Conservation (phyloP, 2,113 vertebrate species). For the Sorex fumeus region DNA sequence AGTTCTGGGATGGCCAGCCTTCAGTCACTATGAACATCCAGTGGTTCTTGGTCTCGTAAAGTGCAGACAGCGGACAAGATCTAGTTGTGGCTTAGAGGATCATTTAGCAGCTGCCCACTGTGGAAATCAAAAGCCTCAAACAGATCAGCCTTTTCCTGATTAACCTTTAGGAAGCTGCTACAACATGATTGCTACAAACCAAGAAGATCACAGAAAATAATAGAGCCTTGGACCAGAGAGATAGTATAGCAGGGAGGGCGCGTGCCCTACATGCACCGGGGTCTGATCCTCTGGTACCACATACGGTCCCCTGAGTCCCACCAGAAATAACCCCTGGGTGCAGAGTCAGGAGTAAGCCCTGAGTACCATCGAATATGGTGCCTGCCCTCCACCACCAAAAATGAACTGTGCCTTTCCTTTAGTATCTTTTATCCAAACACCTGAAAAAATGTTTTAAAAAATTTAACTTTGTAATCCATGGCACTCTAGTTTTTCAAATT, state of each 20-base stretch:
- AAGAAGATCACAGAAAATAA: background rate
- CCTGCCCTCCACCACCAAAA: background rate
- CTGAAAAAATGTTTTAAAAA: background rate
- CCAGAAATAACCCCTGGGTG: no score
- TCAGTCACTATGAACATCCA: background rate
- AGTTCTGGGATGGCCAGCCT: background rate
- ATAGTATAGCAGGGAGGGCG: no score
- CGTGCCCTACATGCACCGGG: no score
- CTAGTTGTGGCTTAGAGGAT: background rate
- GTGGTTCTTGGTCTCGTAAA: background rate
- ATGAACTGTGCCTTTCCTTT: background rate
- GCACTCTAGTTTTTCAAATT: background rate
- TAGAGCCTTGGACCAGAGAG: background rate
- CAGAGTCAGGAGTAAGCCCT: no score
- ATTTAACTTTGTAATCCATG: constrained; percentile 28
- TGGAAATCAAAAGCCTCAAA: background rate
- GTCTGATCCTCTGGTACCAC: no score
- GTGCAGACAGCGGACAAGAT: background rate
- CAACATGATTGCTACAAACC: background rate
- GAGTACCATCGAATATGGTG: no score
- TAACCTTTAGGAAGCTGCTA: background rate
- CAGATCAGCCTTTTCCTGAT: background rate
- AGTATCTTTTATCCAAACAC: background rate
- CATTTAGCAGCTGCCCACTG: background rate
- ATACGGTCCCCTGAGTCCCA: no score